These are phyloP conservation scores for Nasonia giraulti DNA, from an alignment of 1,140 invertebrate genomes.

Conservation along the genomic window DNA sequence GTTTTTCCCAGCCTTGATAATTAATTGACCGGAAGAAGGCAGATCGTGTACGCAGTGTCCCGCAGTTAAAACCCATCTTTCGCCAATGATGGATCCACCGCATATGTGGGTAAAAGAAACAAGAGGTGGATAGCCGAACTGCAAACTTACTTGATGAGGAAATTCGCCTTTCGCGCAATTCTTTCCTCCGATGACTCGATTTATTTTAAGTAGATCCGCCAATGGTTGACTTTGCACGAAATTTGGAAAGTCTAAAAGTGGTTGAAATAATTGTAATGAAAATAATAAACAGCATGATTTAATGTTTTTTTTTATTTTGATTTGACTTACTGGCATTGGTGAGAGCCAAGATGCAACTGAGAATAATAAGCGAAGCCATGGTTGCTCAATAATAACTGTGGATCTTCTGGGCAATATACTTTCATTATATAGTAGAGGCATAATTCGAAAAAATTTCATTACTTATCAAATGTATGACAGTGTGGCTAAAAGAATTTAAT, in stretches of 20 bases:
- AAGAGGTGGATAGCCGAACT: constrained; percentile 74
- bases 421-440: not conserved
- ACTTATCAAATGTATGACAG: not conserved
- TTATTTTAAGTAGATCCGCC: not conserved
- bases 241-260: not conserved
- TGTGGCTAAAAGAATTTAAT: not conserved
- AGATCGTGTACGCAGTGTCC: constrained; percentile 71
- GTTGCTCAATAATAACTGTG: not conserved
- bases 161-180: constrained; percentile 67
- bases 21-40: constrained; percentile 54
- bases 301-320: not conserved
- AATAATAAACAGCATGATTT: not conserved
- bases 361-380: constrained; percentile 18
- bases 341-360: constrained; percentile 32
- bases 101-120: constrained; percentile 73
- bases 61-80: constrained; percentile 72
- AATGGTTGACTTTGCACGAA: not conserved
- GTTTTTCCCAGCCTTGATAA: constrained; percentile 63
- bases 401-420: not conserved
- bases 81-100: constrained; percentile 72
- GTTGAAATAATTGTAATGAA: not conserved
- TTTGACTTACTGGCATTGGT: constrained; percentile 34
- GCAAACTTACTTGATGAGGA: constrained; percentile 74
- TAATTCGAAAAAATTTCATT: not conserved
- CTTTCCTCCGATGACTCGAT: constrained; percentile 71